Evolutionary conservation across 2,113 vertebrate genomes (phyloP), one percentile per base, ranked within the genome.

Genomic region (Gambusia affinis): DNA sequence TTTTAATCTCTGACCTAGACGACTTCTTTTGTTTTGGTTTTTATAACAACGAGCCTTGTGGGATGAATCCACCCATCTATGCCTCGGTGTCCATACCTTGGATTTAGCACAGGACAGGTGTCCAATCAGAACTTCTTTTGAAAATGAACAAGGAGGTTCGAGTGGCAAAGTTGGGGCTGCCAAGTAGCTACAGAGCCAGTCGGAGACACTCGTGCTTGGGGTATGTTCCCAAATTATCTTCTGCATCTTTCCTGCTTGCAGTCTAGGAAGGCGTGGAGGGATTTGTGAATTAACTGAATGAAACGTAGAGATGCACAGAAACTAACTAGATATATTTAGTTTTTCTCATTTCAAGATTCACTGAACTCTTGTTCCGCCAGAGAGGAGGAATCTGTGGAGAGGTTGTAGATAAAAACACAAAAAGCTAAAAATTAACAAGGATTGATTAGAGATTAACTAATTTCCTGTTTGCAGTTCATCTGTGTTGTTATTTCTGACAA

Each of bases 171-270:
- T 93, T 89, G 82, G 88, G 72, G 62, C 61, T 30, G 7, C 67
- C 73, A 17, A 73, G 87, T 72, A 85, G 85, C 51, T 90, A 87
- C 8, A 89, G 92, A 72, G 85, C 90, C 12, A 83, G 86, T 63
- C 86, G 92, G 70, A 92, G 94, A 47, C 94, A 94, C 85, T 94
- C 94, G 62, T 94, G 92, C 30, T 85, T 92, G 81, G 92, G 94
- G 94, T 94, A 94, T 42, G 92, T 93, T 78, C 4, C 60, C 37
- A 31, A 76, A 77, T 60, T 67, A 12, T 47, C 67, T 61, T 66
- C 57, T 75, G 60, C 37, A 57, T 76, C 65, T 66, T 35, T 57
- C 70, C 12, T 1, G 14, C 35, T 37, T 0, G 3, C 28, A 64
- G 67, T 85, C 75, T 70, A 64, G 67, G 74, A 73, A 39, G 62